Base-by-base conservation (phyloP, 1,140 invertebrate genomes). In the Pararge aegeria region DNA sequence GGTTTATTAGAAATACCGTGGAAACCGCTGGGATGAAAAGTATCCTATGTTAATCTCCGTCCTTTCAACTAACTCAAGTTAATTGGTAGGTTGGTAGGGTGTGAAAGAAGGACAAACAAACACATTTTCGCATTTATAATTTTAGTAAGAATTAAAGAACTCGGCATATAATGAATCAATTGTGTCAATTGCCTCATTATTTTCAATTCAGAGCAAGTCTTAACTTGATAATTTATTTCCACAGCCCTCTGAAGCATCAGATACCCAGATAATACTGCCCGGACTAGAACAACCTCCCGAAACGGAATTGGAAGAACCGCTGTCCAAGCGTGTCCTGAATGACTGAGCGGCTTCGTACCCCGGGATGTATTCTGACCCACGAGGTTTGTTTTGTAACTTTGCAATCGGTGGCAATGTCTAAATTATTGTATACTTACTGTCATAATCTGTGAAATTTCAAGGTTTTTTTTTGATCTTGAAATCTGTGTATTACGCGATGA, bases 211-310 rank as follows among this genome's bases (percentile, higher is more conserved):
- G n/a, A n/a, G n/a, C n/a, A n/a, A n/a, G n/a, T n/a, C n/a, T n/a
- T n/a, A n/a, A n/a, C n/a, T n/a, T n/a, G n/a, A n/a, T n/a, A n/a
- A n/a, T n/a, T n/a, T n/a, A n/a, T n/a, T n/a, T 56, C 62, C 55
- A 20, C 89, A 95, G 94, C 94, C 94, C 30, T 94, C 94, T n/a
- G 94, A 94, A 90, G 94, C 94, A 18, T 94, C 94, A 0, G 94
- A 95, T 66, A 95, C 94, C 13, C 93, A 94, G 82, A 95, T 95
- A 67, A 93, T 94, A 78, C 88, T 95, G 56, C 94, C 94, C 34
- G 93, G 93, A 7, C 89, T 95, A 50, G 93, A 94, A 62, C 93
- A 94, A 27, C 72, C 86, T 0, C 78, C 87, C 0, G 87, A 90
- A 44, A 80, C 81, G 2, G 89, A 90, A 1, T 46, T 90, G 13